These are phyloP conservation scores for Pseudotriccus pelzelni DNA, from an alignment of 2,797 vertebrate species.

Conservation along the genomic window DNA sequence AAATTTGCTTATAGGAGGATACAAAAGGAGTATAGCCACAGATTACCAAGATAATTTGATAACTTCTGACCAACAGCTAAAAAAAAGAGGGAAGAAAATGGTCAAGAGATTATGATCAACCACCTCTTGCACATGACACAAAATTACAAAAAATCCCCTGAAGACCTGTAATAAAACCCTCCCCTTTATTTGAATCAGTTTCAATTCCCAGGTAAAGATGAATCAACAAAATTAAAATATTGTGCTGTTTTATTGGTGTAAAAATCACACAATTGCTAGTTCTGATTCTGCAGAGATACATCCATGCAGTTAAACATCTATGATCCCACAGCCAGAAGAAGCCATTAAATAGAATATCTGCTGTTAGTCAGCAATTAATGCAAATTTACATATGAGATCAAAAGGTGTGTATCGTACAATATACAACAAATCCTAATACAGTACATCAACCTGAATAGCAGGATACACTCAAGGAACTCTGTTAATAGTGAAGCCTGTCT, in stretches of 20 bases:
- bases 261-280: conserved; percentile 97
- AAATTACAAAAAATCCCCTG: neutral
- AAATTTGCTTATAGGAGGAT: conserved; percentile 1
- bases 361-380: conserved; percentile 96
- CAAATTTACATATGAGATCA: conserved; percentile 94
- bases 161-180: neutral
- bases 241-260: conserved; percentile 96
- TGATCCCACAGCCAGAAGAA: conserved; percentile 93
- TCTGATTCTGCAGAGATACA: conserved; percentile 92
- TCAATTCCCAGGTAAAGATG: conserved; percentile 59
- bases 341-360: conserved; percentile 93
- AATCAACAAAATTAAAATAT: conserved; percentile 87
- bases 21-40: conserved; percentile 28
- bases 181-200: neutral
- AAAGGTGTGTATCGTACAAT: conserved; percentile 92
- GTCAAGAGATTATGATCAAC: neutral
- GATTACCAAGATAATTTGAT: conserved; percentile 25
- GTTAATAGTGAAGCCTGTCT: conserved; percentile 80
- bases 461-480: conserved; percentile 79
- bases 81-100: neutral
- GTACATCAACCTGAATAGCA: conserved; percentile 83
- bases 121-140: neutral
- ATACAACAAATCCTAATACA: conserved; percentile 86
- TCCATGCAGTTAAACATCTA: conserved; percentile 95
- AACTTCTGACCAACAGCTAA: conserved; percentile 15